Base-by-base conservation (phyloP, 1,140 invertebrate species). In the Dinothrombium tinctorium region DNA sequence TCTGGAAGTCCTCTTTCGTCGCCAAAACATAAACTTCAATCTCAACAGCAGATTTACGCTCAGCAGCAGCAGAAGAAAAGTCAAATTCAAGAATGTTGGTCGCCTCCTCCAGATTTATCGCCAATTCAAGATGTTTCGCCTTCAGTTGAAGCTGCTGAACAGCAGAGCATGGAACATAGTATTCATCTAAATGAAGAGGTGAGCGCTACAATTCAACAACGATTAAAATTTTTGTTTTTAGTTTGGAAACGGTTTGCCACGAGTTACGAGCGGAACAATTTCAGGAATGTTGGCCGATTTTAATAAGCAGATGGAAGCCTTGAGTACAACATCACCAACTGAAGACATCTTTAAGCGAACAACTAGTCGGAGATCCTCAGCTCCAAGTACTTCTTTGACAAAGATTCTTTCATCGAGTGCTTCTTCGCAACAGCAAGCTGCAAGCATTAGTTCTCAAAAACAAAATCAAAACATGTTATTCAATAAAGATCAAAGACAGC, bases 241-340 rank as follows among this genome's bases (percentile, higher is more conserved):
- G 33, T 36, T 20, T 21, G 36, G 51, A 53, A 28, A 53, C 33
- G 31, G 41, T 7, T 45, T 51, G 33, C 49, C 50, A n/a, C 41
- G 51, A 19, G 51, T 50, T 21, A 51, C 46, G 4, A 49, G 46
- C 43, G 53, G 53, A 37, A 59, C 58, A 20, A 62, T 66, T 17
- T 62, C 59, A 47, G 63, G 61, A 22, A 65, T 67, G 57, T 46
- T 67, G 26, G 64, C 63, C 14, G 65, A 67, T 48, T 67, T 67
- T 47, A 66, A 61, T 39, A 47, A 48, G 26, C 51, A 48, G 33
- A 46, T 46, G 29, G 46, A 44, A 39, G 48, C 44, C 11, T 29
- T 42, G 40, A 39, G 43, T 6, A 21, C 40, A 31, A 6, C 31
- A 24, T 44, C 40, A 25, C 33, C 37, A 11, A 37, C 32, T 36